Percentiles rank a stretch among this genome's conserved stretches.
phyloP scores from a whole-genome alignment of 2,113 vertebrate species.

The Saguinus imperator region DNA sequence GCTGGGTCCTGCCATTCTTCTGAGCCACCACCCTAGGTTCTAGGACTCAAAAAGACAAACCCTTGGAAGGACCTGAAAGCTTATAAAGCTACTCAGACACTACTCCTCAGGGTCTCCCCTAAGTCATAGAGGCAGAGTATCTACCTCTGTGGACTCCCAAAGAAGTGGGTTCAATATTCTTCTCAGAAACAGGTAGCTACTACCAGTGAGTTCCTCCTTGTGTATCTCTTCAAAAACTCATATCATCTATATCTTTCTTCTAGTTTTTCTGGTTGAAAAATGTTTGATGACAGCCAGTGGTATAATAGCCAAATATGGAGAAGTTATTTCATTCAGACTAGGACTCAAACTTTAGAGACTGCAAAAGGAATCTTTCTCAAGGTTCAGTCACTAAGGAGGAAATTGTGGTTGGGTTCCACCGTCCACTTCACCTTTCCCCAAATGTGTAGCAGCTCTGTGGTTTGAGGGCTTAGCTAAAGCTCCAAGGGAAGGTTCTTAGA shows the following conservation, averaged over 20 bases:
- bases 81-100: rapidly evolving
- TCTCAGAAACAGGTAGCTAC: not conserved
- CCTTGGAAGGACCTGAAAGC: not conserved
- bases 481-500: not conserved
- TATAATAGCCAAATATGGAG: not conserved
- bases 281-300: not conserved
- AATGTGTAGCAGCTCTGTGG: not conserved
- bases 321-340: not conserved
- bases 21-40: not conserved
- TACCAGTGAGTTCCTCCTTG: not conserved
- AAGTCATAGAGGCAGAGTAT: not conserved
- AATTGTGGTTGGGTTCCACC: not conserved
- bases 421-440: not conserved
- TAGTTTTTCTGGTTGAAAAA: slow-evolving; percentile 13
- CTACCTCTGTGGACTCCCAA: not conserved
- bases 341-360: not conserved
- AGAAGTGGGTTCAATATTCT: not conserved
- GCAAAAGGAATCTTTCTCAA: not conserved
- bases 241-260: not conserved
- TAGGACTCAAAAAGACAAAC: not conserved
- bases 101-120: not conserved
- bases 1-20: not conserved
- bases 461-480: not conserved
- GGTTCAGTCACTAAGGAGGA: not conserved
- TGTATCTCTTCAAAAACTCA: not conserved